These are phyloP conservation scores for Pristionchus fissidentatus DNA, from an alignment of 2,888 invertebrate genomes.

Conservation along the genomic window DNA sequence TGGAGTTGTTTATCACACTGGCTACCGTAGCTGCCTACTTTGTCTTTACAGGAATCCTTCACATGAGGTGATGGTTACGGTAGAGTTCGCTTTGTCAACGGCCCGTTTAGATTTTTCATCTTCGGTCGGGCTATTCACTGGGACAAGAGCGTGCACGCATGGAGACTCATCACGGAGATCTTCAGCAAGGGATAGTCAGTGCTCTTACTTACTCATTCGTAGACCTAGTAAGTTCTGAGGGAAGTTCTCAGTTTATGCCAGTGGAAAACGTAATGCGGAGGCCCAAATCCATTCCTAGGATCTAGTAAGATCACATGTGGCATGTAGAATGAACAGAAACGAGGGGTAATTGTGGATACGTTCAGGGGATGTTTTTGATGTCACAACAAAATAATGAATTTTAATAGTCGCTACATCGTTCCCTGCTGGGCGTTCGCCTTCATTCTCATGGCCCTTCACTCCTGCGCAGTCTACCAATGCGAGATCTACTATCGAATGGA, in stretches of 20 bases:
- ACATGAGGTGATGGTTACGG: background rate
- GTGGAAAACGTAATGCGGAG: too few species aligned
- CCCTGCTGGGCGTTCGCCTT: slow-evolving; percentile 21
- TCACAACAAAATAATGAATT: too few species aligned
- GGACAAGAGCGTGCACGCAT: slow-evolving; percentile 45
- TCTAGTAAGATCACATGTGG: too few species aligned
- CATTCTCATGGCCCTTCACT: slow-evolving; percentile 5
- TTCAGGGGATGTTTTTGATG: too few species aligned
- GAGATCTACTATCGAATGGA: slow-evolving; percentile 2
- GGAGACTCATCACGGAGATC: slow-evolving; percentile 6
- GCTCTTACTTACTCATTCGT: too few species aligned
- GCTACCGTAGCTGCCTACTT: background rate
- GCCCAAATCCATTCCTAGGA: too few species aligned
- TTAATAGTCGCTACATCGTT: slow-evolving; percentile 16
- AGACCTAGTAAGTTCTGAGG: too few species aligned
- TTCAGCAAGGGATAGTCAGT: background rate
- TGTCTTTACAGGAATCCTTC: background rate
- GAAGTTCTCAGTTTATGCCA: too few species aligned
- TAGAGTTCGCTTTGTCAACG: background rate
- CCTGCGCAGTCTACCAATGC: background rate
- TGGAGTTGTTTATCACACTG: slow-evolving; percentile 33
- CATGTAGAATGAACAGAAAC: too few species aligned
- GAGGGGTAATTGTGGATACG: too few species aligned
- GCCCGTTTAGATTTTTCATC: slow-evolving; percentile 3
- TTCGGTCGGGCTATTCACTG: slow-evolving; percentile 28